Evolutionary conservation across 1,140 invertebrate genomes (phyloP).

Genomic region (Phortica variegata): DNA sequence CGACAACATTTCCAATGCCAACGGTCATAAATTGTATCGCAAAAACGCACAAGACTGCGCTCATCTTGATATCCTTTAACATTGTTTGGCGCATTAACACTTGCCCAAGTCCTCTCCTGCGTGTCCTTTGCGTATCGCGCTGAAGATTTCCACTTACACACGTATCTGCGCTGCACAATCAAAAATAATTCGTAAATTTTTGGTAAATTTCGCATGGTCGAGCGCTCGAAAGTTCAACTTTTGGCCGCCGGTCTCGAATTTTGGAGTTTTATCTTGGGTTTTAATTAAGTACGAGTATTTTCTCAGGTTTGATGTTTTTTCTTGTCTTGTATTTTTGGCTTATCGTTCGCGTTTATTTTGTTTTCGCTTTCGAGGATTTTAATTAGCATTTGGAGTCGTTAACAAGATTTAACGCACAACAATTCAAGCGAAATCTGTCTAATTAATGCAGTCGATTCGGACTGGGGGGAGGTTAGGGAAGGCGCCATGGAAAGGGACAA

Average conservation of each 20-base stretch:
- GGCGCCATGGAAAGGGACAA: no score
- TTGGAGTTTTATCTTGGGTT: constrained; percentile 24
- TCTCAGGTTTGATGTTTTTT: constrained; percentile 6
- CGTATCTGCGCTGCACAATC: no score
- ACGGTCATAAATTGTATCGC: constrained; percentile 8
- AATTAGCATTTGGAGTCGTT: constrained; percentile 48
- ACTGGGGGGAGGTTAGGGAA: no score
- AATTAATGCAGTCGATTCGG: no score
- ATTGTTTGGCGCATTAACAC: no score
- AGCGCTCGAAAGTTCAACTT: constrained; percentile 20
- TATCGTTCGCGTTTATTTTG: constrained; percentile 26
- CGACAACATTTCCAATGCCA: no score
- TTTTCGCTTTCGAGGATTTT: constrained; percentile 39
- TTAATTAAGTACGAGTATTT: background rate
- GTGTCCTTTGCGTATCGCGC: constrained; percentile 23
- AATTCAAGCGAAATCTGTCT: no score
- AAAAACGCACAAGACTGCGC: no score
- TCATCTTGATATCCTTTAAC: no score
- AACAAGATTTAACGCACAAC: constrained; percentile 33
- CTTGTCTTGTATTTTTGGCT: constrained; percentile 11
- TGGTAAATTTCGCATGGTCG: constrained; percentile 31
- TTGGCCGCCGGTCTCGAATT: constrained; percentile 39
- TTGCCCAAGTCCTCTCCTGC: constrained; percentile 5
- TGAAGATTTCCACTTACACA: no score
- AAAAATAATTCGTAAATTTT: constrained; percentile 21